phyloP scores from a whole-genome alignment of 2,797 vertebrate genomes.

The Pipistrellus pygmaeus region DNA sequence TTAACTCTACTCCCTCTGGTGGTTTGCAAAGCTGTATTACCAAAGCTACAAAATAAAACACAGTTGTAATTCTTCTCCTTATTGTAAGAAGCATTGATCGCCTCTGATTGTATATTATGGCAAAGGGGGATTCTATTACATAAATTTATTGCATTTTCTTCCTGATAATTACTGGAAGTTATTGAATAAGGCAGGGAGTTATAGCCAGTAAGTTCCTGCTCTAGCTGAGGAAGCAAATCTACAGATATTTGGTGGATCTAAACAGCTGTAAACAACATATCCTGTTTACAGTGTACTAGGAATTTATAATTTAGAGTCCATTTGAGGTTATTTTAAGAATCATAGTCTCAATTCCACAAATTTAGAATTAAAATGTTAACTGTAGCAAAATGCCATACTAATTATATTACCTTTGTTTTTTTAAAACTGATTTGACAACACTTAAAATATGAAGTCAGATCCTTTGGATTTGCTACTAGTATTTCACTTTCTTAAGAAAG shows the following conservation, averaged over 20 bases:
- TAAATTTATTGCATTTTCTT: conserved; percentile 90
- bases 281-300: conserved; percentile 81
- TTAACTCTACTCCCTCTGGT: conserved; percentile 88
- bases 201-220: conserved; percentile 86
- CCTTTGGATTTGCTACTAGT: conserved; percentile 33
- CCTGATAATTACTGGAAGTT: conserved; percentile 91
- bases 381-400: conserved; percentile 54
- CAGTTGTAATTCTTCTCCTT: conserved; percentile 88
- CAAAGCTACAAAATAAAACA: conserved; percentile 86
- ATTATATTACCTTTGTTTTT: background rate
- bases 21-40: conserved; percentile 85
- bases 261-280: conserved; percentile 88
- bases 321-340: conserved; percentile 81
- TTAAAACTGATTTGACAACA: conserved; percentile 66
- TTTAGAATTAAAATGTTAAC: conserved; percentile 73
- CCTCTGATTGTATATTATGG: conserved; percentile 90
- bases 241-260: conserved; percentile 86
- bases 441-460: conserved; percentile 67
- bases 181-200: conserved; percentile 90
- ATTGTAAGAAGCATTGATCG: conserved; percentile 90
- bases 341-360: conserved; percentile 47
- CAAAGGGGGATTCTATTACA: conserved; percentile 89
- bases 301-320: conserved; percentile 82
- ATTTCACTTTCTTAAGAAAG: conserved; percentile 72
- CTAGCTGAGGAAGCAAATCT: conserved; percentile 89